Conservation (phyloP, 2,113 vertebrate genomes). For the Rafetus swinhoei region DNA sequence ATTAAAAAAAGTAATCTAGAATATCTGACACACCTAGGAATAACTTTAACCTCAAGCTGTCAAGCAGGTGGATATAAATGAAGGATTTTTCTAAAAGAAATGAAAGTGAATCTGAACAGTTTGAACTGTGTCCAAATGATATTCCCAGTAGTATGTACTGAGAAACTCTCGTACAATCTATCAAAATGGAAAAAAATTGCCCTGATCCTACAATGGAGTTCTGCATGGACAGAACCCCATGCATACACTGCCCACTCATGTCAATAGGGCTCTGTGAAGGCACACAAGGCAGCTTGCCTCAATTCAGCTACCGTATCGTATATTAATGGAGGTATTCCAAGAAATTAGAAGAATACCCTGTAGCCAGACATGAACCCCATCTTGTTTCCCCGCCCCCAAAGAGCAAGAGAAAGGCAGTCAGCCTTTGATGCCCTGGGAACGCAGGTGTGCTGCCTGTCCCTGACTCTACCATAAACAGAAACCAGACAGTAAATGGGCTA, state of each 20-base stretch:
- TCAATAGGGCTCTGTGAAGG: not conserved
- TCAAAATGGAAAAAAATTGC: not conserved
- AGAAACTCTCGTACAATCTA: not conserved
- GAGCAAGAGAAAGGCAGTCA: too few species aligned
- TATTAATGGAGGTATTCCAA: not conserved
- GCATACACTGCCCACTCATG: not conserved
- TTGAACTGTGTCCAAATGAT: not conserved
- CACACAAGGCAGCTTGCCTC: not conserved
- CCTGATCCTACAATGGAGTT: not conserved
- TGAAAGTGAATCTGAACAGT: not conserved
- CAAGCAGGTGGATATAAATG: not conserved
- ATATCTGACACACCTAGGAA: accelerated
- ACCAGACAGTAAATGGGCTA: too few species aligned
- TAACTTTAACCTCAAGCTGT: not conserved
- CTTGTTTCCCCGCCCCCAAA: too few species aligned
- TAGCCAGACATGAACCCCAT: too few species aligned
- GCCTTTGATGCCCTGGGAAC: too few species aligned
- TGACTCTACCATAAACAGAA: too few species aligned
- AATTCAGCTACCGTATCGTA: not conserved
- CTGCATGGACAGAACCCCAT: not conserved
- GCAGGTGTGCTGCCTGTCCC: too few species aligned
- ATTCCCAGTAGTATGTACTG: not conserved
- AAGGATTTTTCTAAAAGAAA: not conserved
- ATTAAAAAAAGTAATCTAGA: not conserved
- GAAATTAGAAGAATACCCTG: not conserved